Evolutionary conservation across 2,113 vertebrate species (phyloP).

Genomic region (Hymenochirus boettgeri): DNA sequence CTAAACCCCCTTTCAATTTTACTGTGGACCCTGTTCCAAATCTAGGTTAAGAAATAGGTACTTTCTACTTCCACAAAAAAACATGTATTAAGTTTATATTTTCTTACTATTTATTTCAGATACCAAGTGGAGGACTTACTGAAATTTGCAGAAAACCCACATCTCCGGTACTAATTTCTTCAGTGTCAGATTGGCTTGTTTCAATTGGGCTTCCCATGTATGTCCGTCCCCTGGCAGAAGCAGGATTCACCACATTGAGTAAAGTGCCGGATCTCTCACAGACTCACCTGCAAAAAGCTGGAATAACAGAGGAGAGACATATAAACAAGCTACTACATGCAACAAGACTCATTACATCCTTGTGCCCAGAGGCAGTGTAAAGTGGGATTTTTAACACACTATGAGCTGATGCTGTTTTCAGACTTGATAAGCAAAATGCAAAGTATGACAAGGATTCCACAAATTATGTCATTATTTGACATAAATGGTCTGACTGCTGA

Average conservation of each 20-base stretch:
- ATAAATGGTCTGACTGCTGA: neutral
- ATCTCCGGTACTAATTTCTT: slow-evolving; percentile 69
- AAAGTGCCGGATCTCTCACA: slow-evolving; percentile 81
- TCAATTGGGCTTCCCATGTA: slow-evolving; percentile 94
- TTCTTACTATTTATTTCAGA: slow-evolving; percentile 60
- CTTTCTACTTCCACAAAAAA: too few species aligned
- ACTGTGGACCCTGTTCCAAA: too few species aligned
- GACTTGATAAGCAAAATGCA: slow-evolving; percentile 46
- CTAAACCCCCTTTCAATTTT: too few species aligned
- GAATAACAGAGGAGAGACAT: slow-evolving; percentile 83
- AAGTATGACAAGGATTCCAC: slow-evolving; percentile 9
- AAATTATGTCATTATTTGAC: neutral
- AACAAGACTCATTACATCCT: slow-evolving; percentile 69
- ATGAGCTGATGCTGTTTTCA: slow-evolving; percentile 52
- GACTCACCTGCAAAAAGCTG: slow-evolving; percentile 73
- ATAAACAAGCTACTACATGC: slow-evolving; percentile 78
- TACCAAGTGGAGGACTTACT: slow-evolving; percentile 87
- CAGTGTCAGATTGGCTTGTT: slow-evolving; percentile 84
- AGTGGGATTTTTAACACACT: slow-evolving; percentile 31
- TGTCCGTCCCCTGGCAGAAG: slow-evolving; percentile 63
- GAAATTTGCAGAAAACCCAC: slow-evolving; percentile 85
- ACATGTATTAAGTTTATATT: neutral
- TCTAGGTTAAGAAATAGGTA: too few species aligned
- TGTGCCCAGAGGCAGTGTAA: slow-evolving; percentile 61
- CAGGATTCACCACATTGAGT: slow-evolving; percentile 76